These are phyloP conservation scores for Andricus grossulariae DNA, from an alignment of 1,140 invertebrate genomes.

Conservation along the genomic window DNA sequence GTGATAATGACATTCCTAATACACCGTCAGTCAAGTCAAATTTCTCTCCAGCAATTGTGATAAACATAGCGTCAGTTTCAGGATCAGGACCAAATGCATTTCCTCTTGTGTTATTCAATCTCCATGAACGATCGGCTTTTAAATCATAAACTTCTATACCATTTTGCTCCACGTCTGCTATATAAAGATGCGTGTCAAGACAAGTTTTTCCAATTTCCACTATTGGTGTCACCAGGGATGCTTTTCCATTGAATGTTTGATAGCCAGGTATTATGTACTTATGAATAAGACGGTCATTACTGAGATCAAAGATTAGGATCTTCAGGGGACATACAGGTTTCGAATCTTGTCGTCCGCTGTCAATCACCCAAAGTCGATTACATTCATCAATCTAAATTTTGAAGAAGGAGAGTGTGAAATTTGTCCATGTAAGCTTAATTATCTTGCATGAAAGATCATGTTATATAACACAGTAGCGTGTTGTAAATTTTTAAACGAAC, in stretches of 20 bases:
- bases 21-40: slow-evolving; percentile 72
- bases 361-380: slow-evolving; percentile 79
- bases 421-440: neutral
- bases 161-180: slow-evolving; percentile 72
- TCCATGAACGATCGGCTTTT: slow-evolving; percentile 67
- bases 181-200: slow-evolving; percentile 70
- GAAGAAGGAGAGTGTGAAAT: slow-evolving; percentile 1
- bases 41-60: slow-evolving; percentile 70
- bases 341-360: slow-evolving; percentile 73
- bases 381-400: slow-evolving; percentile 77
- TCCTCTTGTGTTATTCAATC: slow-evolving; percentile 69
- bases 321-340: slow-evolving; percentile 75
- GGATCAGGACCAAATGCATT: slow-evolving; percentile 72
- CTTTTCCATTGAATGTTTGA: slow-evolving; percentile 63
- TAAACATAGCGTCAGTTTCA: slow-evolving; percentile 65
- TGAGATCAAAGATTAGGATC: slow-evolving; percentile 78
- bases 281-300: slow-evolving; percentile 75
- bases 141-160: slow-evolving; percentile 72
- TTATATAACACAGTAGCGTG: neutral
- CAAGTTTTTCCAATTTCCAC: slow-evolving; percentile 70
- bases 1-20: slow-evolving; percentile 72
- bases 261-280: slow-evolving; percentile 71
- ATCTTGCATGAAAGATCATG: neutral
- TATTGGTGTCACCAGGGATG: slow-evolving; percentile 69
- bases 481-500: too few relatives aligned